phyloP scores from a whole-genome alignment of 2,888 invertebrate species.

The Nemotelus pantherinus region DNA sequence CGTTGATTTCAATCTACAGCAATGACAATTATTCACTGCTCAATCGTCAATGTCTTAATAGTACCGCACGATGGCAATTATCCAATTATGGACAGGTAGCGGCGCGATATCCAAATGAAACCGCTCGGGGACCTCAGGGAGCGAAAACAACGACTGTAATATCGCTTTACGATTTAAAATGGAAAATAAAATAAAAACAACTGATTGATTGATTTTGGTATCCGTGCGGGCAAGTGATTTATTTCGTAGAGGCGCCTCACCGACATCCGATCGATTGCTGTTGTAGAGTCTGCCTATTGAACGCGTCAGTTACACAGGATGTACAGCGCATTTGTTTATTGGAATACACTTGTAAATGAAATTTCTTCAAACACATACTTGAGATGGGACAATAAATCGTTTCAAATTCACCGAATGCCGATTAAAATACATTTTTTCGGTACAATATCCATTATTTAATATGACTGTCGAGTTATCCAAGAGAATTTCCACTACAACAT shows the following conservation, averaged over 20 bases:
- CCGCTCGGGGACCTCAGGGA: neutral
- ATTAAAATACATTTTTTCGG: too few species aligned
- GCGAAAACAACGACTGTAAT: neutral
- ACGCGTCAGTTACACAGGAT: constrained; percentile 20
- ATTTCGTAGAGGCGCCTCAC: constrained; percentile 14
- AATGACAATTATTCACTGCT: neutral
- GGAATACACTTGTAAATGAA: too few species aligned
- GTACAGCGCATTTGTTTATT: neutral
- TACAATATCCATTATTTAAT: too few species aligned
- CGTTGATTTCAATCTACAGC: neutral
- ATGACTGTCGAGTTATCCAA: too few species aligned
- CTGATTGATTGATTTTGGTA: neutral
- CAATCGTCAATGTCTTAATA: neutral
- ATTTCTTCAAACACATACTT: too few species aligned
- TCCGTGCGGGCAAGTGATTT: constrained; percentile 19
- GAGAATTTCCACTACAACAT: too few species aligned
- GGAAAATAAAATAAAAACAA: neutral
- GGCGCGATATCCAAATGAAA: too few species aligned
- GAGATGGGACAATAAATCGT: too few species aligned
- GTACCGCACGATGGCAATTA: neutral
- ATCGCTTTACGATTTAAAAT: neutral
- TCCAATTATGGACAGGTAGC: neutral
- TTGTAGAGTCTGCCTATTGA: neutral
- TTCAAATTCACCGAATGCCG: too few species aligned
- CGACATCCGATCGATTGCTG: neutral